A percentile compares a stretch with the other conserved stretches of the same genome.
Evolutionary conservation across 2,888 invertebrate genomes (phyloP).

Genomic region (Labia minor): DNA sequence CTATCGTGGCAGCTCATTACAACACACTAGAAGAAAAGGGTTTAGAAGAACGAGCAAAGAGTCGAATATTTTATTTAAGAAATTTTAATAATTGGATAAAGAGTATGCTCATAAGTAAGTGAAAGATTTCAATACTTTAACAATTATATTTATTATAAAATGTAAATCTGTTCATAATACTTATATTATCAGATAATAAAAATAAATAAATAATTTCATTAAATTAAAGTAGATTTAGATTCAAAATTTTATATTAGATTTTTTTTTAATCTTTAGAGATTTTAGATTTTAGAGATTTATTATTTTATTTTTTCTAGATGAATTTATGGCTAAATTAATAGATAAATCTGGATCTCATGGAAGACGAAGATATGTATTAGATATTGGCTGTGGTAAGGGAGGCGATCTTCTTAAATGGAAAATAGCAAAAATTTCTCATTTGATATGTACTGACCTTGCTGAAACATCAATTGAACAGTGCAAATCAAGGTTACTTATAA

Average conservation of each 20-base stretch:
- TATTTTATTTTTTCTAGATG: slow-evolving; percentile 30
- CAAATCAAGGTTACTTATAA: slow-evolving; percentile 38
- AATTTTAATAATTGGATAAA: slow-evolving; percentile 99
- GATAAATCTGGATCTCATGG: slow-evolving; percentile 49
- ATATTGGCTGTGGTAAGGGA: slow-evolving; percentile 97
- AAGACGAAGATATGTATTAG: slow-evolving; percentile 63
- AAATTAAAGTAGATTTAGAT: background rate
- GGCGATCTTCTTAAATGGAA: slow-evolving; percentile 97
- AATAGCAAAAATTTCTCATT: slow-evolving; percentile 65
- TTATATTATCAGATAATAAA: no score
- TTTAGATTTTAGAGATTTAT: slow-evolving; percentile 13
- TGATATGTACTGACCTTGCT: slow-evolving; percentile 90
- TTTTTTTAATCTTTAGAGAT: background rate
- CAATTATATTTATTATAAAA: no score
- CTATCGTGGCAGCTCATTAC: slow-evolving; percentile 83
- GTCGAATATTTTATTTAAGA: slow-evolving; percentile 83
- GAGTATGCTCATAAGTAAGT: slow-evolving; percentile 80
- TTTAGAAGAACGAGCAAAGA: slow-evolving; percentile 65
- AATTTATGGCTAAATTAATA: slow-evolving; percentile 54
- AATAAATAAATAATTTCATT: background rate
- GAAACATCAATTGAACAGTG: slow-evolving; percentile 86
- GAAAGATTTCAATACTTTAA: background rate
- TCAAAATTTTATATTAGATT: background rate
- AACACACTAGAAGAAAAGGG: slow-evolving; percentile 80
- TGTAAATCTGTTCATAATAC: no score